Evolutionary conservation across 2,113 vertebrate genomes (phyloP).

Genomic region (Pomatorhinus ruficollis): DNA sequence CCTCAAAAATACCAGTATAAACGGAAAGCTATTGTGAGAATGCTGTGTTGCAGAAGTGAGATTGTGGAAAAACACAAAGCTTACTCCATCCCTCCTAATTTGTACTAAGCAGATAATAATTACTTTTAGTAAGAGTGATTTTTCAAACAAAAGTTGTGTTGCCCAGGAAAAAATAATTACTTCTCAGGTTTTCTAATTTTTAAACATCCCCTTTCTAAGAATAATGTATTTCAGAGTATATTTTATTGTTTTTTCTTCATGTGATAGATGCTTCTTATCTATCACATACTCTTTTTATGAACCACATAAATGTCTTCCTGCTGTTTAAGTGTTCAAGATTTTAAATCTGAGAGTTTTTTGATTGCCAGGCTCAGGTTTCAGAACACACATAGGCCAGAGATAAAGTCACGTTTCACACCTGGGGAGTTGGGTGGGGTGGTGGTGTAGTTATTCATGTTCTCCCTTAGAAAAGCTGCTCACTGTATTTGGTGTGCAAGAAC

Average conservation of each 20-base stretch:
- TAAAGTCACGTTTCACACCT: neutral
- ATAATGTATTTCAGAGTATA: neutral
- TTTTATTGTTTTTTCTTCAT: neutral
- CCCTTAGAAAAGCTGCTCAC: neutral
- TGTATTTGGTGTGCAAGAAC: neutral
- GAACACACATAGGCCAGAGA: neutral
- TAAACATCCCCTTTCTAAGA: neutral
- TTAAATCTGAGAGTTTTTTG: neutral
- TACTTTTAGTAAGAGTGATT: neutral
- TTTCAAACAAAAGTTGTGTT: neutral
- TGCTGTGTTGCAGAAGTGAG: neutral
- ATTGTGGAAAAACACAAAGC: neutral
- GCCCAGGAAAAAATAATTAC: neutral
- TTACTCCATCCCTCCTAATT: neutral
- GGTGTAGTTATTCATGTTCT: neutral
- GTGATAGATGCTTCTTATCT: neutral
- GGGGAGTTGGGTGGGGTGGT: rapidly evolving
- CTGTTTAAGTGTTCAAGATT: neutral
- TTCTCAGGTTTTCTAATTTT: neutral
- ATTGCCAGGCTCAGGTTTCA: neutral
- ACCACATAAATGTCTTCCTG: neutral
- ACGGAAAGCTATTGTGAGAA: neutral
- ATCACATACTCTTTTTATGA: rapidly evolving
- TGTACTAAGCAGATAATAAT: neutral
- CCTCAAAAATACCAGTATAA: neutral